Evolutionary conservation across 2,888 invertebrate genomes (phyloP), one percentile per base, ranked within the genome.

Genomic region (Clusia tigrina): DNA sequence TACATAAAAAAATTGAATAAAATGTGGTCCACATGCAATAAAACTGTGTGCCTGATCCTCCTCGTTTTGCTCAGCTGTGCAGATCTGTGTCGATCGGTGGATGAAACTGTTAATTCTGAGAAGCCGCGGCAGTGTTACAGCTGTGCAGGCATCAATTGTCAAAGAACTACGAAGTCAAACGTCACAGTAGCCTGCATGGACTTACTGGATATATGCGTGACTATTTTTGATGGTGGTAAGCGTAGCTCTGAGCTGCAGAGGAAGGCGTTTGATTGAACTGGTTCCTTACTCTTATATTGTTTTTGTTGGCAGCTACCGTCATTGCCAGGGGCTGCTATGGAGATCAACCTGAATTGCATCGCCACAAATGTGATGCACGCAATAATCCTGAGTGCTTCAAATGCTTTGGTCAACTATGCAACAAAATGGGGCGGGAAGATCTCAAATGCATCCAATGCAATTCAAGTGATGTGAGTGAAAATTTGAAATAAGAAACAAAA

Each of bases 81-180:
- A 51, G 42, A 9, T 24, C n/a, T 26, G 56, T n/a, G n/a, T n/a
- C n/a, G n/a, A n/a, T n/a, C n/a, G n/a, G n/a, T n/a, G n/a, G n/a
- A 17, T 46, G 51, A 15, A 56, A 58, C 58, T 1, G 66, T 68
- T 3, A 66, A 71, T 63, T 66, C 70, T 12, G 62, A 37, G 5
- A 42, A 24, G 0, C 71, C 71, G 1, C 70, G 71, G 0, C 62
- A 65, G 1, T 82, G 82, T 53, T 81, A 73, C 56, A 74, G 71
- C 55, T 82, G 82, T 60, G 67, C 73, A 10, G 82, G 82, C 12
- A 76, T 81, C 23, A 79, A 78, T 62, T 82, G 83, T 20, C 73
- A 73, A 37, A 70, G 78, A 3, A 71, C 74, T 12, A 71, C 77
- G 0, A 62, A 62, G 1, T 65, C 71, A n/a, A 73, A 75, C 66